A percentile compares a stretch with the other conserved stretches of the same genome.
Conservation (phyloP, 2,797 vertebrate species). For the Distichodus sexfasciatus region DNA sequence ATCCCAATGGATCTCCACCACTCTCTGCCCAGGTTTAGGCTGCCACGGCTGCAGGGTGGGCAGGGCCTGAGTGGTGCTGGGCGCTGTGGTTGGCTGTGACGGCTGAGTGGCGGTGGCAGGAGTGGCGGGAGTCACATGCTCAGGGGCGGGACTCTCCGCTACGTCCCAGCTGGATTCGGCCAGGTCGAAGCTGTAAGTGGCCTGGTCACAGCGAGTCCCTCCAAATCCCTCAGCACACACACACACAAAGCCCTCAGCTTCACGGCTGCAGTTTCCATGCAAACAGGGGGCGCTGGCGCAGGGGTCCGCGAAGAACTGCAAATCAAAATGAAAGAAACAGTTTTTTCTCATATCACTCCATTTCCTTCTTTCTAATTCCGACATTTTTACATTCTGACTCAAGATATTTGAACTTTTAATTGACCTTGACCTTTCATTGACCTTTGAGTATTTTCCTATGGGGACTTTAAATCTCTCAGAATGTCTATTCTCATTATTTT, state of each 20-base stretch:
- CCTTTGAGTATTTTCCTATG: too few relatives aligned
- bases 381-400: too few relatives aligned
- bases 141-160: constrained; percentile 59
- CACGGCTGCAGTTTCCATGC: constrained; percentile 94
- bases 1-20: constrained; percentile 88
- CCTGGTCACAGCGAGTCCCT: constrained; percentile 82
- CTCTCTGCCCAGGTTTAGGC: constrained; percentile 85
- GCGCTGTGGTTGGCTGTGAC: constrained; percentile 59
- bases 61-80: constrained; percentile 61
- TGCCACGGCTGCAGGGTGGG: constrained; percentile 85
- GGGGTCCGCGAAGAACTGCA: constrained; percentile 88
- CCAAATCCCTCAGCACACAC: constrained; percentile 83
- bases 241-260: constrained; percentile 75
- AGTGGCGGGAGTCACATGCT: constrained; percentile 70
- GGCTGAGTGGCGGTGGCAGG: constrained; percentile 67
- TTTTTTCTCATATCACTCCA: too few relatives aligned
- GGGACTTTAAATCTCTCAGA: too few relatives aligned
- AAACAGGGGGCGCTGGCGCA: constrained; percentile 93
- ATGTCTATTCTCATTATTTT: too few relatives aligned
- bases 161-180: constrained; percentile 69
- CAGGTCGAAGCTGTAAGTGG: constrained; percentile 59
- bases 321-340: constrained; percentile 38
- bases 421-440: too few relatives aligned
- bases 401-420: too few relatives aligned
- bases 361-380: too few relatives aligned